These are phyloP conservation scores for Coelogynopora nodosa DNA, from an alignment of 2,888 invertebrate genomes.

Conservation along the genomic window DNA sequence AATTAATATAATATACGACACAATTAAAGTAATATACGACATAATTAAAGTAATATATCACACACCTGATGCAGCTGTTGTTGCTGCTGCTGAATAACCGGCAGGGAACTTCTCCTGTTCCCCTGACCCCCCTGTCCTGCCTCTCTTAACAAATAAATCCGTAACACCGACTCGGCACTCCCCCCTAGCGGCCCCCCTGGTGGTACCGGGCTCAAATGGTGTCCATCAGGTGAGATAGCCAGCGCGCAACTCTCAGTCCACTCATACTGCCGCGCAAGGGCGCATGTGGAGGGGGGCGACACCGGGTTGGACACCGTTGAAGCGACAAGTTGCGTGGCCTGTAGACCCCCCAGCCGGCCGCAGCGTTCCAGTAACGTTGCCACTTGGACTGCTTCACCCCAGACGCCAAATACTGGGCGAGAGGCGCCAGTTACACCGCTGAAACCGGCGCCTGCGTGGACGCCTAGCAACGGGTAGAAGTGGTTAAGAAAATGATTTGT, in stretches of 20 bases:
- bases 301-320: neutral
- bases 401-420: constrained; percentile 41
- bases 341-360: constrained; percentile 48
- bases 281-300: neutral
- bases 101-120: neutral
- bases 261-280: neutral
- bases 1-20: too few species aligned
- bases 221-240: neutral
- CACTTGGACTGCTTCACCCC: constrained; percentile 49
- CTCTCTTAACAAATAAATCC: neutral
- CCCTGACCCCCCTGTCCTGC: neutral
- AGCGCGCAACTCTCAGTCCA: neutral
- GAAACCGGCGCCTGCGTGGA: constrained; percentile 41
- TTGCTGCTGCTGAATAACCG: neutral
- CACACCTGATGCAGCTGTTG: neutral
- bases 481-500: neutral
- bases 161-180: neutral
- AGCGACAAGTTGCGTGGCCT: constrained; percentile 49
- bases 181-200: neutral
- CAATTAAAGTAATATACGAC: too few species aligned
- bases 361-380: constrained; percentile 51
- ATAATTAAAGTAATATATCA: too few species aligned
- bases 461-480: constrained; percentile 9
- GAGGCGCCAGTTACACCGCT: constrained; percentile 39
- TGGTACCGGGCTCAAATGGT: neutral